Evolutionary conservation across 1,140 invertebrate genomes (phyloP), one percentile per base, ranked within the genome.

Genomic region (Marisa cornuarietis): DNA sequence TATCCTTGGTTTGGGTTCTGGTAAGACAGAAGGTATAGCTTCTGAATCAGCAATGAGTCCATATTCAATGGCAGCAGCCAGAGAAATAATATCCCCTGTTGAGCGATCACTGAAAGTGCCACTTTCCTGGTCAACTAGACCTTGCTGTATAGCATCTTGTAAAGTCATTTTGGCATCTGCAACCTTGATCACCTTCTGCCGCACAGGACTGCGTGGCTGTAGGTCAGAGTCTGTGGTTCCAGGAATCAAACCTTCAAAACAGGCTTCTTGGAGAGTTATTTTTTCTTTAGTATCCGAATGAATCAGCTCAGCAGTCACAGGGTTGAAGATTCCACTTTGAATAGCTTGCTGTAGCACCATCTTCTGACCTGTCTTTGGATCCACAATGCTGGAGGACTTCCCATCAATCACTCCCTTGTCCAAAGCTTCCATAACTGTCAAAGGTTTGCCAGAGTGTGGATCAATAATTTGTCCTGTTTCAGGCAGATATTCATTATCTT

Each of bases 271-370:
- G 1, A 91, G 76, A 52, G 86, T 85, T 49, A 88, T 86, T 65
- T 81, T 85, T 78, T 87, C 83, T 42, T 82, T 85, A 42, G 85
- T 87, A 62, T 78, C 84, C 42, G 76, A 77, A 77, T 90, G 85
- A 71, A 85, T 95, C 79, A 96, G 81, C 94, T 93, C 94, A 42
- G 95, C 95, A n/a, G 94, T 94, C 72, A 93, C 92, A 0, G 94
- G 93, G 88, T 98, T 96, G 87, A 96, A 96, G 73, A 95, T 94
- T 26, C 95, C 95, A 90, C 95, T 95, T 82, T 95, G 95, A 16
- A 98, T 94, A 2, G 96, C 95, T 90, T 97, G 95, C 2, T 95
- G 95, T 22, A 98, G 91, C 75, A 95, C 95, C 0, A 98, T 84
- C 7, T 93, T 88, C 82, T 96, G 86, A 74, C 86, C 85, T 73